Conservation (phyloP, 2,797 vertebrate species). For the Neosilurus hyrtlii region DNA sequence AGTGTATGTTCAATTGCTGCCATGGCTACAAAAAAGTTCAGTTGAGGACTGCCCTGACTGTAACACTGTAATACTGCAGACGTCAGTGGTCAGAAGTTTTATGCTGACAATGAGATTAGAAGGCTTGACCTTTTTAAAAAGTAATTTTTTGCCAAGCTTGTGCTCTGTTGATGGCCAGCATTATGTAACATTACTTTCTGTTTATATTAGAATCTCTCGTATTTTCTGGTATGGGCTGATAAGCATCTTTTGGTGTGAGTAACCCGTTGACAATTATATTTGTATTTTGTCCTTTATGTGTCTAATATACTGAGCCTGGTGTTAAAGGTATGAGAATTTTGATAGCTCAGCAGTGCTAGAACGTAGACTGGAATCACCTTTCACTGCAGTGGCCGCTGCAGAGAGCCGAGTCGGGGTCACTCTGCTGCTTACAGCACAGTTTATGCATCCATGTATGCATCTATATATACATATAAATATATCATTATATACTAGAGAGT, state of each 20-base stretch:
- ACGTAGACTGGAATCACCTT: slow-evolving; percentile 41
- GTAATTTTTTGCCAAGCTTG: slow-evolving; percentile 8
- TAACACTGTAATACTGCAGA: slow-evolving; percentile 10
- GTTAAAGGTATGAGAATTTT: slow-evolving; percentile 40
- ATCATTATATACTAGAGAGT: no score
- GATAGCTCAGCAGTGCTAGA: slow-evolving; percentile 47
- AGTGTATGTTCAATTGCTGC: neutral
- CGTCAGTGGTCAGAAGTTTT: slow-evolving; percentile 13
- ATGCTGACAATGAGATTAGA: slow-evolving; percentile 33
- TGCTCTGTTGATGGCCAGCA: neutral
- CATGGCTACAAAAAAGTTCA: slow-evolving; percentile 5
- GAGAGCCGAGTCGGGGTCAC: slow-evolving; percentile 33
- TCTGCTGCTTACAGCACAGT: slow-evolving; percentile 31
- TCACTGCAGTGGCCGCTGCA: slow-evolving; percentile 49
- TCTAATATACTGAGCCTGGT: slow-evolving; percentile 1
- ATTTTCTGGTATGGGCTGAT: neutral
- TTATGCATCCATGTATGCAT: neutral
- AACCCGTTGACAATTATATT: neutral
- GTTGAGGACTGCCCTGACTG: neutral
- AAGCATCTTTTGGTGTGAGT: neutral
- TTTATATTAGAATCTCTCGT: neutral
- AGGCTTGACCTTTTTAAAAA: slow-evolving; percentile 31
- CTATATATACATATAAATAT: no score
- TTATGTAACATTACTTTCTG: neutral
- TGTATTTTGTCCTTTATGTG: neutral